Base-by-base conservation (phyloP, 1,140 invertebrate species). In the Drosophila melanica region DNA sequence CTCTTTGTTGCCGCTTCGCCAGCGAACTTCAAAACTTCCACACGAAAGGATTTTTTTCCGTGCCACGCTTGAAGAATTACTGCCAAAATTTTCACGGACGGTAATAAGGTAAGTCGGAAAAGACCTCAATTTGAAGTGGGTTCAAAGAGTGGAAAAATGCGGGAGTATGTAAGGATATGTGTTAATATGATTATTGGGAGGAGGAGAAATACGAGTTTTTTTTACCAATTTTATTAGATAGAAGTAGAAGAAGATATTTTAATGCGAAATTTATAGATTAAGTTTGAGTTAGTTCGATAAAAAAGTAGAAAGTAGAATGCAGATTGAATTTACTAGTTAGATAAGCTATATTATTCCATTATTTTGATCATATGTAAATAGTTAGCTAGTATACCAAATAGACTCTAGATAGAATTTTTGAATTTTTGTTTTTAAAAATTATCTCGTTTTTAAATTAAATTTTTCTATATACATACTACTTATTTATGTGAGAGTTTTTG, bases 11-110 rank as follows among this genome's bases (percentile, higher is more conserved):
- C 14, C 50, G 50, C 27, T 20, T 47, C 20, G 45, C 14, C 12
- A 12, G 20, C 5, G 18, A 18, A 47, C 18, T 27, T 47, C 30
- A 11, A 7, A 7, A 35, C 27, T 35, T 37, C 54, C 50, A 35
- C 30, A 65, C 39, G 10, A 50, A 77, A 84, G 85, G 71, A 91
- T 79, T 90, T 84, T 81, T 80, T 90, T 90, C 76, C 82, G 69
- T 75, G 79, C 66, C 48, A 79, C 73, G 87, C 82, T 90, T 77
- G 81, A 79, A 84, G 78, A 86, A 91, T 85, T 87, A 58, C 75
- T 82, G 89, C 67, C 90, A 92, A 90, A 90, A 92, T 92, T 92
- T 92, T 92, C 81, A 92, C 91, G 77, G 91, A 92, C 91, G 91
- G 91, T 53, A 92, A 92, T 79, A 92, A 92, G 91, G 91, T 92